Evolutionary conservation across 2,113 vertebrate species (phyloP), one percentile per base, ranked within the genome.

Genomic region (Conger conger): DNA sequence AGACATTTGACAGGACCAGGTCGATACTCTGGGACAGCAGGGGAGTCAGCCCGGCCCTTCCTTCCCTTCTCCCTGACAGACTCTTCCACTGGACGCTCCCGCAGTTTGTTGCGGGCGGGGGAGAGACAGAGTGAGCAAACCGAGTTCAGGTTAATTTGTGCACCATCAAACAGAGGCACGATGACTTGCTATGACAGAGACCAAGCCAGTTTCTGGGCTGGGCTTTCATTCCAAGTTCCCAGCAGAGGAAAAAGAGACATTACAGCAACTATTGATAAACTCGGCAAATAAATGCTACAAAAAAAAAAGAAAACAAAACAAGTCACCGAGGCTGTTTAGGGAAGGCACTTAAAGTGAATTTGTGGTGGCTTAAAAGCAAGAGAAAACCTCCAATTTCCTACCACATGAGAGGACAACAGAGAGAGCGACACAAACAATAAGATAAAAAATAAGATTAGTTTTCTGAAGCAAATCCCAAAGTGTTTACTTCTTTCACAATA

Each of bases 111-210:
- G 76, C n/a, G n/a, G n/a, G n/a, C n/a, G 78, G 77, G 40, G 68
- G 35, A 38, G 57, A 68, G 60, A 57, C 79, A 78, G 86, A 37
- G 57, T 86, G 88, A 84, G 90, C 92, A 90, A 91, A 87, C 78
- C 87, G 87, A 86, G 89, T 92, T 93, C 90, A 89, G 86, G 87
- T 90, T 92, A 88, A 93, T 94, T 93, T 93, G 92, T 93, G 87
- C 88, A 88, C 90, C 91, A 92, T 93, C 92, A 91, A 92, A 93
- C 88, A 89, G 88, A 86, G 83, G 88, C 76, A 82, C 82, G 87
- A 38, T 53, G 89, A 92, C 90, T 87, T 86, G 83, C 82, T 87
- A 38, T 53, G 89, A 92, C 90, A 88, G 87, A 91, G 89, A 92
- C 92, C 90, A 93, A 91, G 87, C 88, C 81, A 30, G 27, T 87